Percentiles rank a stretch among this genome's conserved stretches.
Evolutionary conservation across 2,797 vertebrate genomes (phyloP).

Genomic region (Channallabes apus): DNA sequence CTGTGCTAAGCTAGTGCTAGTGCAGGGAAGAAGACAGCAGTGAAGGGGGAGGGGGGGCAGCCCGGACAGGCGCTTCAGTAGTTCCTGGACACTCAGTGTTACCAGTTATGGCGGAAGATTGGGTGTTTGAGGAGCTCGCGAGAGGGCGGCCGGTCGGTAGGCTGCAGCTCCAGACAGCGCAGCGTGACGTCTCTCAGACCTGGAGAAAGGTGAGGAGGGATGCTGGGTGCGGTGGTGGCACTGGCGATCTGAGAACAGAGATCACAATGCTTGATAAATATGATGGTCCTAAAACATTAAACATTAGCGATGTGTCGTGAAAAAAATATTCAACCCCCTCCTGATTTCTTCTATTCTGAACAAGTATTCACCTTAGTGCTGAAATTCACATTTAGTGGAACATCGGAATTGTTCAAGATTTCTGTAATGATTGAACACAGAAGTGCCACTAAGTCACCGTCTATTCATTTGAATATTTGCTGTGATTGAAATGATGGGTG

Average conservation of each 20-base stretch:
- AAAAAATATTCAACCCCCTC: too few relatives aligned
- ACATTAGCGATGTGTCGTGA: too few relatives aligned
- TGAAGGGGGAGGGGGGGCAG: constrained; percentile 35
- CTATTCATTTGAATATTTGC: too few relatives aligned
- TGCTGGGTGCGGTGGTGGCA: constrained; percentile 83
- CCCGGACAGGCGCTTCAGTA: constrained; percentile 65
- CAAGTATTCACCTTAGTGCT: background rate
- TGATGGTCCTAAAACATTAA: background rate
- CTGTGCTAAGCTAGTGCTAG: constrained; percentile 44
- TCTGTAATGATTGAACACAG: too few relatives aligned
- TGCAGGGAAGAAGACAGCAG: too few relatives aligned
- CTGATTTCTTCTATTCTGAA: too few relatives aligned
- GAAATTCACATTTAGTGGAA: background rate
- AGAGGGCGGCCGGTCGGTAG: constrained; percentile 83
- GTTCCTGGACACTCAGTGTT: constrained; percentile 64
- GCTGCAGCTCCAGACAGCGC: constrained; percentile 87
- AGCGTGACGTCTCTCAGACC: constrained; percentile 86
- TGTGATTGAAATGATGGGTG: too few relatives aligned
- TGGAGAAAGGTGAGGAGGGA: constrained; percentile 83
- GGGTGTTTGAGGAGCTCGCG: constrained; percentile 88
- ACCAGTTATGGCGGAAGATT: constrained; percentile 84
- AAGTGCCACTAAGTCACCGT: too few relatives aligned
- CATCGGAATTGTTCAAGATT: too few relatives aligned
- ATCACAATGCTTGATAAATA: background rate
- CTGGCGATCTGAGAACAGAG: constrained; percentile 80